A percentile compares a stretch with the other conserved stretches of the same genome.
Evolutionary conservation across 2,113 vertebrate genomes (phyloP).

Genomic region (Holacanthus passer): DNA sequence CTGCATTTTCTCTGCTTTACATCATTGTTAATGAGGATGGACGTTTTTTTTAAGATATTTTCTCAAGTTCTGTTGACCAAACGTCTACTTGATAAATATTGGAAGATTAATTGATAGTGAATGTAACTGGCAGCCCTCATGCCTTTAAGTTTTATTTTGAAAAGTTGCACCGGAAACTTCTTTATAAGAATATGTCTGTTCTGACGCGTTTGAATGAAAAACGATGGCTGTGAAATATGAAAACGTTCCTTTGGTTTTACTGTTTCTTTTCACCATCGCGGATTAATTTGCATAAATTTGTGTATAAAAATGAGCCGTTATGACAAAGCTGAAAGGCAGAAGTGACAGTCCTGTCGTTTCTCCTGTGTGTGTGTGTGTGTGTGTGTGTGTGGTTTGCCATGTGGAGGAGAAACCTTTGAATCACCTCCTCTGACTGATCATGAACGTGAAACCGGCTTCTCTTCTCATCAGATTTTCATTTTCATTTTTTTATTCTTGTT

Average conservation of each 20-base stretch:
- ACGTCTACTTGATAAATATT: too few species aligned
- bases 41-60: too few species aligned
- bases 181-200: accelerated
- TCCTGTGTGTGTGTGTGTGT: not conserved
- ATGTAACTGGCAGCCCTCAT: too few species aligned
- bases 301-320: too few species aligned
- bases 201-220: not conserved
- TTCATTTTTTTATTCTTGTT: too few species aligned
- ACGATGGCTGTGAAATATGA: not conserved
- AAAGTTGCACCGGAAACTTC: not conserved
- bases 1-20: not conserved
- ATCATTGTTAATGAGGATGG: too few species aligned
- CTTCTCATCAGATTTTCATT: too few species aligned
- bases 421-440: not conserved
- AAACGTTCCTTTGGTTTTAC: not conserved
- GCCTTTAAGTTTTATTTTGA: conserved; percentile 48
- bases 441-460: not conserved
- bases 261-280: not conserved
- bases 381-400: conserved; percentile 7
- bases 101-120: too few species aligned
- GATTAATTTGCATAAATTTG: not conserved
- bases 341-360: not conserved
- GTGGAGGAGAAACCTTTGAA: conserved; percentile 36
- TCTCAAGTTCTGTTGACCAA: too few species aligned
- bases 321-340: not conserved